Evolutionary conservation across 2,888 invertebrate species (phyloP).

Genomic region (Thecophora atra): DNA sequence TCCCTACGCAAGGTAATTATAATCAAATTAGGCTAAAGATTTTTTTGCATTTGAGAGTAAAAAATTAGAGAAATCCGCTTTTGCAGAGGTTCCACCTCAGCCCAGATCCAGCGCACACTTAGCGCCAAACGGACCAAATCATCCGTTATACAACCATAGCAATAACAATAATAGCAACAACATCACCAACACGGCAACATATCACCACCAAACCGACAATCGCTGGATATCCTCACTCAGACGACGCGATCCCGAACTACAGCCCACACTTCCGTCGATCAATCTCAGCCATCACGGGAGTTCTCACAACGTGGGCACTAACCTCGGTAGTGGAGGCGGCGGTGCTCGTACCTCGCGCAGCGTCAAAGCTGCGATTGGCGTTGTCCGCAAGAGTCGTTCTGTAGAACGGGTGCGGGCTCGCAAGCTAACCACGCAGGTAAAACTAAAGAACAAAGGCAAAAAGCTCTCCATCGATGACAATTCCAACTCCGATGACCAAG

Average conservation of each 20-base stretch:
- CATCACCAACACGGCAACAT: slow-evolving; percentile 49
- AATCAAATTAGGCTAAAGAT: slow-evolving; percentile 10
- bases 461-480: slow-evolving; percentile 67
- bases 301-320: slow-evolving; percentile 66
- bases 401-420: slow-evolving; percentile 65
- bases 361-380: slow-evolving; percentile 54
- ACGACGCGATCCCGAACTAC: slow-evolving; percentile 73
- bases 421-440: slow-evolving; percentile 64
- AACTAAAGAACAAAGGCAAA: slow-evolving; percentile 65
- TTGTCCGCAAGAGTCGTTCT: slow-evolving; percentile 63
- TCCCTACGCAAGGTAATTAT: slow-evolving; percentile 65
- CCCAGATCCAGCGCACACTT: slow-evolving; percentile 59
- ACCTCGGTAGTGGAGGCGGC: slow-evolving; percentile 42
- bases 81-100: slow-evolving; percentile 66
- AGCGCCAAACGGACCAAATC: slow-evolving; percentile 44
- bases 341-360: slow-evolving; percentile 52
- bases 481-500: slow-evolving; percentile 66
- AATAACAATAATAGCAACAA: slow-evolving; percentile 34
- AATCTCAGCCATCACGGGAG: slow-evolving; percentile 64
- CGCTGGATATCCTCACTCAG: slow-evolving; percentile 77
- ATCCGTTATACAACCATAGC: slow-evolving; percentile 39
- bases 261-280: slow-evolving; percentile 74
- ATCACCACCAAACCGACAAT: slow-evolving; percentile 68
- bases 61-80: slow-evolving; percentile 33
- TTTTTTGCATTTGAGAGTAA: background rate